These are phyloP conservation scores for Yasuhikotakia modesta DNA, from an alignment of 2,797 vertebrate species.

Conservation along the genomic window DNA sequence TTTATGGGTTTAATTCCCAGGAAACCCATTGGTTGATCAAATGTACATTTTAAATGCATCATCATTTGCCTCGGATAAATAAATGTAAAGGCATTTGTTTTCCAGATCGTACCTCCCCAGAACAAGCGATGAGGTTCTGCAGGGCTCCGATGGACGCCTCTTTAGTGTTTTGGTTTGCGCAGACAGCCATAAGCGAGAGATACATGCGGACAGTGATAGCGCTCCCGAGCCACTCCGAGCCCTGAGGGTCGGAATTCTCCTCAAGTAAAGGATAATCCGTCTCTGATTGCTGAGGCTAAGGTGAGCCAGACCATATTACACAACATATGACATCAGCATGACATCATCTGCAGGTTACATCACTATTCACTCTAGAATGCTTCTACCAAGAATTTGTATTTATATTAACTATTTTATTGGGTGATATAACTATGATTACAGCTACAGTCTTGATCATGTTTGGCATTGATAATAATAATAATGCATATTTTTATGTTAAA, in stretches of 20 bases:
- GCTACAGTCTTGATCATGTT: too few relatives aligned
- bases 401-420: too few relatives aligned
- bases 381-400: too few relatives aligned
- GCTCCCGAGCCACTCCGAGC: constrained; percentile 89
- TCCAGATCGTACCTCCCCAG: constrained; percentile 71
- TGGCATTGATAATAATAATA: too few relatives aligned
- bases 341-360: too few relatives aligned
- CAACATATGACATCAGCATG: background rate
- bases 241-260: constrained; percentile 84
- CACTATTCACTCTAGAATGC: too few relatives aligned
- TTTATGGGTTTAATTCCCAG: too few relatives aligned
- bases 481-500: too few relatives aligned
- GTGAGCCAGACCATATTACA: constrained; percentile 13
- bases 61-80: background rate
- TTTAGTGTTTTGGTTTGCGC: constrained; percentile 80
- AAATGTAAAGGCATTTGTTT: background rate
- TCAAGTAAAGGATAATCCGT: constrained; percentile 73
- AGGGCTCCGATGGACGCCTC: constrained; percentile 89
- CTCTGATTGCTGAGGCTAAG: constrained; percentile 54
- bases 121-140: constrained; percentile 92
- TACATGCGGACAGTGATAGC: constrained; percentile 88
- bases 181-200: constrained; percentile 89
- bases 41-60: too few relatives aligned
- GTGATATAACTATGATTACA: too few relatives aligned
- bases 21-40: too few relatives aligned